Evolutionary conservation across 2,797 vertebrate species (phyloP).

Genomic region (Hemitrygon akajei): DNA sequence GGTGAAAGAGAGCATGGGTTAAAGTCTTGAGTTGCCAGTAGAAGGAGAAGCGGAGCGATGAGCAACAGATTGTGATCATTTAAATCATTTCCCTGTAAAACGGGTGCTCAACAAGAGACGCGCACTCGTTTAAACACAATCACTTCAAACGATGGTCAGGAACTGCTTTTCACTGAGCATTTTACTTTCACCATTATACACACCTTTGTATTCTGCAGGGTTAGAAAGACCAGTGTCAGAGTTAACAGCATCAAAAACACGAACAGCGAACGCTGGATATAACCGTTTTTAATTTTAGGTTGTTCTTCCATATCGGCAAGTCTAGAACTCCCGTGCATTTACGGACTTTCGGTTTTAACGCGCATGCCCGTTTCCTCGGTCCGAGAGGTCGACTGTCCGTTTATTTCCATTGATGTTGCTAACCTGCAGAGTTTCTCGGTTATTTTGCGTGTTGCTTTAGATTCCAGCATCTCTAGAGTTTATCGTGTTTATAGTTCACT

Average conservation of each 20-base stretch:
- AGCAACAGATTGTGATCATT: no score
- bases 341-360: no score
- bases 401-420: no score
- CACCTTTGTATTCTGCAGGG: conserved; percentile 82
- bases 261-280: conserved; percentile 65
- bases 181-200: conserved; percentile 45
- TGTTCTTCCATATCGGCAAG: neutral
- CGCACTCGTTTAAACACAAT: neutral
- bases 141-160: neutral
- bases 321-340: neutral
- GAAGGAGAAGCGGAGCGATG: neutral
- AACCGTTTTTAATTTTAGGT: neutral
- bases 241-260: conserved; percentile 68
- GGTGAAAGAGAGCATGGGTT: neutral
- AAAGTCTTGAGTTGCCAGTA: neutral
- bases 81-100: neutral
- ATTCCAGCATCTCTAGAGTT: no score
- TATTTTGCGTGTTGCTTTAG: no score
- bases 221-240: conserved; percentile 72
- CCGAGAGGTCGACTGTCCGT: no score
- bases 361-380: no score
- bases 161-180: neutral
- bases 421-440: no score
- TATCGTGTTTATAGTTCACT: no score
- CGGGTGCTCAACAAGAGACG: no score